Base-by-base conservation (phyloP, 2,797 vertebrate genomes). In the Psittacula echo region DNA sequence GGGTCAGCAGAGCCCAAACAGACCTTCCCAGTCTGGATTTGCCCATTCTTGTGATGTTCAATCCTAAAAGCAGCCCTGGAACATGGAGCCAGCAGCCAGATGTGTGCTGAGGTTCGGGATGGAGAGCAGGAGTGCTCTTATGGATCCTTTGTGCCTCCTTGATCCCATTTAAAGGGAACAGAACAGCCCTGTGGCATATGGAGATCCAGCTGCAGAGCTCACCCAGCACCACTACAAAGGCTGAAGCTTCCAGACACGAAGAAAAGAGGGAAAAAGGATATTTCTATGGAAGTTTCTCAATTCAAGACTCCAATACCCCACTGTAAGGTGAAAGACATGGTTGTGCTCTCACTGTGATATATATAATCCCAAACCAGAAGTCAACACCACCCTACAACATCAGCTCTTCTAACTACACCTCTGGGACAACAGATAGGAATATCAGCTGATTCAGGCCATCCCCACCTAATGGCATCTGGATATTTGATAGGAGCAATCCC, bases 351-450 rank as follows among this genome's bases (percentile, higher is more conserved):
- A 11, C 45, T 2, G 7, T 44, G 54, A 23, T 51, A 4, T 1
- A 22, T 7, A 7, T 1, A 41, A 61, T 32, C 68, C 47, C 50
- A 34, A 58, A 44, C 12, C 2, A 11, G 20, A 42, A 66, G 50
- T 26, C 2, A 1, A 16, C 17, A 11, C 18, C 11, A 8, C 19
- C 37, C 81, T 11, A 0, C 3, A 11, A 18, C 9, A 39, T 19
- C 11, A 27, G 7, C 29, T 15, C 29, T 47, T 17, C 27, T 29
- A 12, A 48, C n/a, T 26, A 72, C 4, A 11, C 30, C 47, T 61
- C 22, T 45, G 29, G 54, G 6, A 1, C 12, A 4, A 10, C 10
- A 24, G 50, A 24, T 2, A 10, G 0, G 22, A 37, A 32, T 41
- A 45, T 12, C 2, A 32, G 45, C 4, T 15, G 75, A 30, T 44